A percentile compares a stretch with the other conserved stretches of the same genome.
Evolutionary conservation across 2,888 invertebrate species (phyloP).

Genomic region (Dicranocentrus wangi): DNA sequence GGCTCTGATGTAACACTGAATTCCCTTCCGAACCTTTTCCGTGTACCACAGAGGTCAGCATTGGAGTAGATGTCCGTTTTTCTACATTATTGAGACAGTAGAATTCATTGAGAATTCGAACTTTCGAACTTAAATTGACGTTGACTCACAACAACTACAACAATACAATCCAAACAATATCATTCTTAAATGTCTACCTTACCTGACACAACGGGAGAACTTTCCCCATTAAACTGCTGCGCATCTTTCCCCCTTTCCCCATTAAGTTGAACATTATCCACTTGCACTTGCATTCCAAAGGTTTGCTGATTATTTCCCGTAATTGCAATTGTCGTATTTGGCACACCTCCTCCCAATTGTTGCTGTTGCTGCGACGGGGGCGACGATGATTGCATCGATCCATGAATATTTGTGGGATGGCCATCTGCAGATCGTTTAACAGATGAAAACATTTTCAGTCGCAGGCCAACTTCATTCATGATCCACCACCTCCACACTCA

Average conservation of each 20-base stretch:
- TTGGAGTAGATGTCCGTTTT: conserved; percentile 41
- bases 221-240: not conserved
- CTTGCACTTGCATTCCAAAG: conserved; percentile 15
- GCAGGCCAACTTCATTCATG: conserved; percentile 54
- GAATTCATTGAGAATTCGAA: not conserved
- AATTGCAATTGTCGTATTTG: not conserved
- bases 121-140: not conserved
- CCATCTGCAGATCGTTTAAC: conserved; percentile 52
- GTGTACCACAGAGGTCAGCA: conserved; percentile 20
- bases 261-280: conserved; percentile 38
- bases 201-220: not conserved
- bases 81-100: conserved; percentile 10
- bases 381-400: not conserved
- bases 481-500: too few species aligned
- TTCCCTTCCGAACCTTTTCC: conserved; percentile 30
- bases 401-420: conserved; percentile 14
- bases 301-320: conserved; percentile 24
- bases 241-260: not conserved
- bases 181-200: not conserved
- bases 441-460: conserved; percentile 59
- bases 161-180: not conserved
- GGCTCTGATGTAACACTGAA: conserved; percentile 74
- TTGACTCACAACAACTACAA: not conserved
- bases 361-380: conserved; percentile 39
- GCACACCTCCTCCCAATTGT: conserved; percentile 31